A percentile compares a stretch with the other conserved stretches of the same genome.
Conservation (phyloP, 2,797 vertebrate genomes). For the Chelonia mydas region DNA sequence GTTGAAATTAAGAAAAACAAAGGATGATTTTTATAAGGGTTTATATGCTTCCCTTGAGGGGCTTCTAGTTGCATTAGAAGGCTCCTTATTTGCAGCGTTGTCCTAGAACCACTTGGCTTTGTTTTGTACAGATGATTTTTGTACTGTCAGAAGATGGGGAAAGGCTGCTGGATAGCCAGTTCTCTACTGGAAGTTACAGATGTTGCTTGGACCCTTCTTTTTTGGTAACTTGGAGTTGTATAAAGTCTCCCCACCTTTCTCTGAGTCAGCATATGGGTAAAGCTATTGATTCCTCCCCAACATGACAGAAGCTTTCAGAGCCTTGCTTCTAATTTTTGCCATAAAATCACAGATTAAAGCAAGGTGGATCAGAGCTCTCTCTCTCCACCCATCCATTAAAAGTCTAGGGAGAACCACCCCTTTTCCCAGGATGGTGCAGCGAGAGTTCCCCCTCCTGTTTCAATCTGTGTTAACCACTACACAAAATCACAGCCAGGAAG, state of each 20-base stretch:
- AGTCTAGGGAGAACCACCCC: background rate
- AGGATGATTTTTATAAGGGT: background rate
- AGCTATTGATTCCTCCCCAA: background rate
- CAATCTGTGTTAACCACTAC: background rate
- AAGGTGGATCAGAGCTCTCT: background rate
- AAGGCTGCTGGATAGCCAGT: background rate
- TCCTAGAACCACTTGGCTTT: background rate
- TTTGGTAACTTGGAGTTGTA: background rate
- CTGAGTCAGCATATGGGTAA: background rate
- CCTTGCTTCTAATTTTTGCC: background rate
- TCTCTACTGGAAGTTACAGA: conserved; percentile 4
- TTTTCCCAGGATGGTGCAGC: background rate
- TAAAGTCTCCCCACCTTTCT: background rate
- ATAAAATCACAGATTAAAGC: background rate
- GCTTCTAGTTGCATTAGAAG: background rate
- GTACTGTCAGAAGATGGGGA: background rate
- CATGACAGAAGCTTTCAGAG: background rate
- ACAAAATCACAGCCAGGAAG: background rate
- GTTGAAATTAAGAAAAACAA: background rate
- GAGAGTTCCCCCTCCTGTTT: background rate
- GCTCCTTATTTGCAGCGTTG: background rate
- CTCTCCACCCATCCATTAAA: background rate
- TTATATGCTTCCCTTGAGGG: background rate
- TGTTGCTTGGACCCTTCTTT: background rate
- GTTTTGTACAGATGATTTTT: background rate